Base-by-base conservation (phyloP, 2,888 invertebrate species). In the Dicyrtomina minuta region DNA sequence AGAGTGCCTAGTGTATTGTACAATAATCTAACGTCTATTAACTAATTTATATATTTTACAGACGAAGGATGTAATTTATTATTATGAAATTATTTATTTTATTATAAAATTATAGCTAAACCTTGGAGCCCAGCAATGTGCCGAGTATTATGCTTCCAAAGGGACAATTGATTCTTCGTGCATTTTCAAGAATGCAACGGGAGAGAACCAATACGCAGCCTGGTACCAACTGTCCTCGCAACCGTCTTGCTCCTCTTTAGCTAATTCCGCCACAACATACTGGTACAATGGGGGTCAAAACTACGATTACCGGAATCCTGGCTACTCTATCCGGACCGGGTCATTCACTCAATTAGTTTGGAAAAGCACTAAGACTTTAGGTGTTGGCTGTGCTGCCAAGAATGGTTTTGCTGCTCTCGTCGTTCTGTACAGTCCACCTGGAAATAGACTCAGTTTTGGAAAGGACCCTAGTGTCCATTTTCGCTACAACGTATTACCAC, bases 131-230 rank as follows among this genome's bases (percentile, higher is more conserved):
- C 44, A 51, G 27, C 46, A 70, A 58, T 70, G 70, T 39, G 70
- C 70, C 12, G 62, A 65, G 8, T 65, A 65, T 49, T 70, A 70
- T 49, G 58, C 33, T 3, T 5, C 13, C 15, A 70, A 58, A 17
- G 56, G 59, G 10, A 22, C 41, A 2, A 65, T 70, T 51, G 70
- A 70, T 27, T 62, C 62, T 4, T 41, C 44, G 15, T 70, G 70
- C 26, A 56, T 58, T 4, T 70, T 46, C 59, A 70, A 65, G 51
- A 65, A 65, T 43, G 56, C 44, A 10, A 43, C 65, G 10, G 70
- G 70, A 15, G 70, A 70, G 27, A 70, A 70, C 33, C 70, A 62
- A 27, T 64, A 60, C 12, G 70, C 61, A 55, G 69, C 70, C 55
- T 61, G 61, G 67, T 66, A 64, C 53, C 53, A 39, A 22, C 12